Conservation (phyloP, 1,140 invertebrate genomes). For the Eubasilissa regina region DNA sequence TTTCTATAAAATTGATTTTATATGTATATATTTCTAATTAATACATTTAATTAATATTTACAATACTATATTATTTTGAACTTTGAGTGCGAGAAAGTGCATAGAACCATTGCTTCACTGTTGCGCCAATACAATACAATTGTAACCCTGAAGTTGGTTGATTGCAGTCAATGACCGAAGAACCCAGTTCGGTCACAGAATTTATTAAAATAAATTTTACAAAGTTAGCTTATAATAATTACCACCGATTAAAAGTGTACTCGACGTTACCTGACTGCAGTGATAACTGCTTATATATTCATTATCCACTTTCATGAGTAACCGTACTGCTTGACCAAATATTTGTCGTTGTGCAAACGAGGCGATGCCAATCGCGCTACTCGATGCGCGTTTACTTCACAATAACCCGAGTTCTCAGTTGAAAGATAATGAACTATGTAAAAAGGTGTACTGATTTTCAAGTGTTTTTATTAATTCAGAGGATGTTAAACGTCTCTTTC, state of each 20-base stretch:
- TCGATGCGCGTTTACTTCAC: not conserved
- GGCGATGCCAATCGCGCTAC: slow-evolving; percentile 24
- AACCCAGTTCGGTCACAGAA: slow-evolving; percentile 33
- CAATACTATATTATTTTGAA: too few relatives aligned
- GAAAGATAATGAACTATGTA: not conserved
- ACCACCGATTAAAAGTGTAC: not conserved
- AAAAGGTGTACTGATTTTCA: not conserved
- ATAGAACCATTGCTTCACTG: not conserved
- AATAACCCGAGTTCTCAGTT: not conserved
- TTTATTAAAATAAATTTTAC: not conserved
- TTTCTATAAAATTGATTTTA: too few relatives aligned
- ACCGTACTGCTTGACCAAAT: not conserved
- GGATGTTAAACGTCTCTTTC: not conserved
- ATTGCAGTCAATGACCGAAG: slow-evolving; percentile 51
- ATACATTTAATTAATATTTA: too few relatives aligned
- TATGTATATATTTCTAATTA: too few relatives aligned
- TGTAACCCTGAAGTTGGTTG: slow-evolving; percentile 54
- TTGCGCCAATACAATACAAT: slow-evolving; percentile 27
- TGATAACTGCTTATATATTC: not conserved
- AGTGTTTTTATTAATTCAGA: not conserved
- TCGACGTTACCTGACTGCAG: not conserved
- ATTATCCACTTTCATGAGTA: not conserved
- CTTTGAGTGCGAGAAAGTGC: slow-evolving; percentile 17
- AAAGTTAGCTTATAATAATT: not conserved
- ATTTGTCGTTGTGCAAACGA: slow-evolving; percentile 24